Conservation (phyloP, 30 jellyfish, hydroid and myxozoan species). For the Turritopsis rubra region DNA sequence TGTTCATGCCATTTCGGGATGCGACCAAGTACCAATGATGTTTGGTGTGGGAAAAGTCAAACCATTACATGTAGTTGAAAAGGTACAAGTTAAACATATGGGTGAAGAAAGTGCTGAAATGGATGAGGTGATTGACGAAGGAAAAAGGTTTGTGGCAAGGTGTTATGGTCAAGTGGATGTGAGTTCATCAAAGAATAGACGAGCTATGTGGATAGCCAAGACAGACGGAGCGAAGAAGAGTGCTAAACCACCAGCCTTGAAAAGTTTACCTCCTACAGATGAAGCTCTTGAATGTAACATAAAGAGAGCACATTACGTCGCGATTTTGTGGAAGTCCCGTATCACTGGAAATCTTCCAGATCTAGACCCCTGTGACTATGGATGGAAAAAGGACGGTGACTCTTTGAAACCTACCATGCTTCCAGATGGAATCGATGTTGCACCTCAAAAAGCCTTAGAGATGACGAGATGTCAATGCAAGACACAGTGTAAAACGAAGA, state of each 20-base stretch:
- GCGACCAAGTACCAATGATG: constrained; percentile 4
- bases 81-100: not conserved
- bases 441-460: not conserved
- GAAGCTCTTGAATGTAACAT: not conserved
- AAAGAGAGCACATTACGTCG: not conserved
- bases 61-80: not conserved
- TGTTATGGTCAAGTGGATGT: not conserved
- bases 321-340: not conserved
- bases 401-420: not conserved
- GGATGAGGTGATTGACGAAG: constrained; percentile 4
- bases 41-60: not conserved
- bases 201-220: not conserved
- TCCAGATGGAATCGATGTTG: not conserved
- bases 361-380: not conserved
- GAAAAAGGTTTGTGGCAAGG: not conserved
- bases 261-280: not conserved
- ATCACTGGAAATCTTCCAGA: not conserved
- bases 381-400: constrained; percentile 1
- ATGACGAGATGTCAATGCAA: not conserved
- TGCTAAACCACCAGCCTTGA: constrained; percentile 6
- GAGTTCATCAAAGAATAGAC: not conserved
- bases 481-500: not conserved
- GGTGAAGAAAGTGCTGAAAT: not conserved
- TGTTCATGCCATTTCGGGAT: not conserved
- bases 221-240: constrained; percentile 8